Percentiles rank a stretch among this genome's conserved stretches.
Conservation (phyloP, 2,113 vertebrate genomes). For the Noctilio leporinus region DNA sequence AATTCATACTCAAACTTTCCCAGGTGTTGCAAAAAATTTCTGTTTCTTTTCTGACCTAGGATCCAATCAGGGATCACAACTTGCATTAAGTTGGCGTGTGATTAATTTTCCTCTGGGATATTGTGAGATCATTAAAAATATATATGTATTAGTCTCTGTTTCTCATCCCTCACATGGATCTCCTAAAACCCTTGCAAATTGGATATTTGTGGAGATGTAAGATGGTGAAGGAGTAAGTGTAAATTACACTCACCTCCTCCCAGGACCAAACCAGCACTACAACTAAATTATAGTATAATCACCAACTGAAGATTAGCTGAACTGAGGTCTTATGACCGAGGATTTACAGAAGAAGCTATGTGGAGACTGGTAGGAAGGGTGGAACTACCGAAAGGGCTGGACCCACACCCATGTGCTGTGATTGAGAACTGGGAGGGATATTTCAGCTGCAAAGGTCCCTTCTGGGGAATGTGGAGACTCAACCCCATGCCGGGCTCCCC, state of each 20-base stretch:
- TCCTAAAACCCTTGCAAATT: too few species aligned
- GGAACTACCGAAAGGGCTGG: too few species aligned
- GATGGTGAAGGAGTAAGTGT: too few species aligned
- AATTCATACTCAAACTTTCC: not conserved
- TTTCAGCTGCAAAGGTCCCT: not conserved
- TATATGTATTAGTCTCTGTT: not conserved
- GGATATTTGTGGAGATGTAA: too few species aligned
- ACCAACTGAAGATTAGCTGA: too few species aligned
- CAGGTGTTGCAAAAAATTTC: not conserved
- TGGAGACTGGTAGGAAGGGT: too few species aligned
- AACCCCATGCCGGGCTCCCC: not conserved
- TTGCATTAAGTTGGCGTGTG: not conserved
- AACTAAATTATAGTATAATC: too few species aligned
- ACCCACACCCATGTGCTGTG: too few species aligned
- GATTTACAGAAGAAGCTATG: too few species aligned
- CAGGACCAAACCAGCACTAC: too few species aligned
- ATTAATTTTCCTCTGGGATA: not conserved
- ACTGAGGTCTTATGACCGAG: too few species aligned
- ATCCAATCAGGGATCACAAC: not conserved
- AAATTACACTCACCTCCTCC: too few species aligned
- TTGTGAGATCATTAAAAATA: not conserved
- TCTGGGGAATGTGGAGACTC: not conserved
- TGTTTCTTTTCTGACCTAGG: not conserved
- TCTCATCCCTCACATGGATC: not conserved
- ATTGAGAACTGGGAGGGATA: not conserved